These are phyloP conservation scores for Python bivittatus DNA, from an alignment of 2,113 vertebrate species.

Conservation along the genomic window DNA sequence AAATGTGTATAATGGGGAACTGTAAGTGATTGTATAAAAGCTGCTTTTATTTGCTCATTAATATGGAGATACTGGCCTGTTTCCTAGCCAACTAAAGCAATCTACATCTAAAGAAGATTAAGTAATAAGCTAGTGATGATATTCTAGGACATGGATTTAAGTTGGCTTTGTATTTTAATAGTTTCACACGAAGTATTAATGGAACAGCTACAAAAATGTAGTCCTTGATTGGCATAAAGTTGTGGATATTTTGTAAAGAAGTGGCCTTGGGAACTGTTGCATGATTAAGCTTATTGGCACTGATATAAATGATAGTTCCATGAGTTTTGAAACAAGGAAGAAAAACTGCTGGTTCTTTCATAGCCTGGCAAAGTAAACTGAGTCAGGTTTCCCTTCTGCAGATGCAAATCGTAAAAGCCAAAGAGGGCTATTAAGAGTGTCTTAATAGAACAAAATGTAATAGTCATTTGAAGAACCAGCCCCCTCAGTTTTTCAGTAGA, in stretches of 20 bases:
- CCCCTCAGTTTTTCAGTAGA: constrained; percentile 16
- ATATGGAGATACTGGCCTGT: background rate
- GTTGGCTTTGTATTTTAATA: background rate
- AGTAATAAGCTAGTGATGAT: background rate
- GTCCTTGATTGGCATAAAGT: background rate
- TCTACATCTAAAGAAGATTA: background rate
- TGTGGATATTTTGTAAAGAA: background rate
- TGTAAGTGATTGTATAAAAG: background rate
- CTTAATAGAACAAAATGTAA: constrained; percentile 31
- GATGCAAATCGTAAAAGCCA: constrained; percentile 48
- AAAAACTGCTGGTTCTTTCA: constrained; percentile 49
- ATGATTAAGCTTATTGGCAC: constrained; percentile 25
- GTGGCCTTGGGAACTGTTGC: background rate
- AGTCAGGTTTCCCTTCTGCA: constrained; percentile 53
- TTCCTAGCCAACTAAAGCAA: constrained; percentile 12
- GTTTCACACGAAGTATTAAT: background rate
- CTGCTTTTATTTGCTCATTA: background rate
- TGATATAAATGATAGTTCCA: background rate
- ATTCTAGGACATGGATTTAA: background rate
- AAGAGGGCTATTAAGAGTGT: constrained; percentile 26
- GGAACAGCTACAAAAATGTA: background rate
- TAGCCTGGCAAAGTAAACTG: constrained; percentile 46
- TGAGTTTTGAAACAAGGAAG: constrained; percentile 19
- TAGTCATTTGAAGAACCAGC: constrained; percentile 5
- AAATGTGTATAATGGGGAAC: background rate